Base-by-base conservation (phyloP, 2,888 invertebrate species). In the Didymodactylos carnosus region DNA sequence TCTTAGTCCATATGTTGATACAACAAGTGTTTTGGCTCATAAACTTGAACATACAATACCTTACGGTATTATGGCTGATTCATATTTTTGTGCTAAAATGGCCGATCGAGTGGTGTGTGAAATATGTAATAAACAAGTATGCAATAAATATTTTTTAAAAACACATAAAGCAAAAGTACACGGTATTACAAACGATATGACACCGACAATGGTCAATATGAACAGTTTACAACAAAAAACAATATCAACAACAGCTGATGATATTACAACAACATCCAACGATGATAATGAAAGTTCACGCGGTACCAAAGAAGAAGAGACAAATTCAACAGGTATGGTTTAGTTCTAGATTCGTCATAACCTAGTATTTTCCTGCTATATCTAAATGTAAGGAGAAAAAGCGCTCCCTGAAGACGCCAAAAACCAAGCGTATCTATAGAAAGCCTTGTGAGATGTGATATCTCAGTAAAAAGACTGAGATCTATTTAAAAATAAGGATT, bases 121-220 rank as follows among this genome's bases (percentile, higher is more conserved):
- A 82, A 93, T 95, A 77, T 95, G 95, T 85, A 94, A 95, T 86
- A 95, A 95, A 84, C 94, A 97, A 85, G 86, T 98, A 78, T 98
- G 97, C 86, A 98, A 98, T 86, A 98, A 98, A 84, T 98, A 98
- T 83, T 98, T 98, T 84, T 92, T 98, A 90, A 93, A 95, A 83
- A 97, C 95, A 2, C 98, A 98, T 86, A 95, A 95, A 92, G 62
- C 62, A 19, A 62, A 62, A 62, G 62, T 62, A 35, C 62, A 62
- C 35, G 62, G 62, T 10, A 62, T 62, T 8, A 35, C 8, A 5
- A 35, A 62, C n/a, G n/a, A 35, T 35, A 35, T 11, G n/a, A 27
- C 53, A 35, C 53, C 53, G 19, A 62, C 53, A 7, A 62, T 62
- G 53, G 53, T 62, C 27, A 16, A 16, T 19, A 14, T 35, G 29